Base-by-base conservation (phyloP, 2,888 invertebrate species). In the Melikaiella ostensackeni region DNA sequence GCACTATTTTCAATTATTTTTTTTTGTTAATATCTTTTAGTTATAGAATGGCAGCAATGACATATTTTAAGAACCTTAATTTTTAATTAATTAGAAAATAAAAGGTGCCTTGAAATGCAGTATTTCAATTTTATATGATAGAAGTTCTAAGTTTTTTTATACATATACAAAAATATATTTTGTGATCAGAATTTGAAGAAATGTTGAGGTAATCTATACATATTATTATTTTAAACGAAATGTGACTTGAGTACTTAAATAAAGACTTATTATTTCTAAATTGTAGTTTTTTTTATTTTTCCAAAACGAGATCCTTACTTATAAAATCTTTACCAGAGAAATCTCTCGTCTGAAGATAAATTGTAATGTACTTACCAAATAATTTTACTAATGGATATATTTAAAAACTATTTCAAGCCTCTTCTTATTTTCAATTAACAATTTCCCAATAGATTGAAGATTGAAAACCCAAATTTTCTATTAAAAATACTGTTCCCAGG, bases 401-500 rank as follows among this genome's bases (percentile, higher is more conserved):
- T 55, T 9, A 21, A 21, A 55, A 9, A 21, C 1, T 9, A n/a
- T 8, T 9, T 4, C 9, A 11, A 21, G 55, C 9, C 55, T 9
- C 4, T 21, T 19, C 1, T 46, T 8, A 50, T 55, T 9, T 55
- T 55, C 4, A 21, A 55, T 55, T 21, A 21, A 11, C 21, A 55
- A 55, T 9, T 55, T 21, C 9, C 9, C 3, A 3, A 50, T 21
- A 55, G n/a, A 50, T 8, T 19, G n/a, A 50, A n/a, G n/a, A 9
- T n/a, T 50, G 9, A 9, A n/a, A 9, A 50, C 2, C 4, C 24
- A 27, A 24, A 59, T 27, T 59, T 27, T 24, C 59, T 57, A 6
- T 13, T 24, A 24, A 24, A 59, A 59, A 74, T 42, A 75, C 21
- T 55, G 46, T 75, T 80, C 81, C 21, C 75, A 91, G 91, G 87